phyloP scores from a whole-genome alignment of 37 sponge, comb jelly and placozoan genomes.

The Dysidea cf. avara region DNA sequence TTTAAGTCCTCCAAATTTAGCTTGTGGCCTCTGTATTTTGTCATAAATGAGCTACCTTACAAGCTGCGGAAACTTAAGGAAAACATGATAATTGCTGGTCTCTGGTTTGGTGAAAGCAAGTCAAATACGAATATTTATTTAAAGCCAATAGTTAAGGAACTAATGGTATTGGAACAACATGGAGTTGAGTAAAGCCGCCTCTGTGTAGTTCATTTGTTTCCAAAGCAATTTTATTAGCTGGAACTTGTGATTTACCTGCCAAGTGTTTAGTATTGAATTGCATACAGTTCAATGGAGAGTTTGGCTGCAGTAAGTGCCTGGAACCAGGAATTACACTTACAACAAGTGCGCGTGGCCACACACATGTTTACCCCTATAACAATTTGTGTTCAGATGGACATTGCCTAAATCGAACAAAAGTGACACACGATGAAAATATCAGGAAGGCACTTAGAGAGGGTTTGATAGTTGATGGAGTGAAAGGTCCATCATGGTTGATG shows the following conservation, averaged over 20 bases:
- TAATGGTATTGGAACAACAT: not conserved
- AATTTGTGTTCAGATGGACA: not conserved
- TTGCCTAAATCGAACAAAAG: not conserved
- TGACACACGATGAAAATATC: not conserved
- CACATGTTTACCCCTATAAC: not conserved
- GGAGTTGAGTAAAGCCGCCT: not conserved
- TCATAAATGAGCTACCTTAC: constrained; percentile 9
- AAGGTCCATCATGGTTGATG: constrained; percentile 11
- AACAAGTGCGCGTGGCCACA: not conserved
- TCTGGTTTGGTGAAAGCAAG: constrained; percentile 7
- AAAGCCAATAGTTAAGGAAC: not conserved
- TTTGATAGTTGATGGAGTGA: not conserved
- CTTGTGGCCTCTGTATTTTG: constrained; percentile 13
- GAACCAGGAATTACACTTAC: constrained; percentile 1
- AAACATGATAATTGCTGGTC: constrained; percentile 4
- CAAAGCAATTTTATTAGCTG: not conserved
- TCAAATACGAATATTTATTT: constrained; percentile 5
- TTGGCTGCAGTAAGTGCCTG: not conserved
- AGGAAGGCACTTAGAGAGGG: not conserved
- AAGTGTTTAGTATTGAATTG: not conserved
- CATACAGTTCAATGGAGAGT: constrained; percentile 1
- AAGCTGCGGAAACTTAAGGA: constrained; percentile 1
- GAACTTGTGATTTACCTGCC: constrained; percentile 6
- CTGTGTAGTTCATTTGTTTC: too few relatives aligned
- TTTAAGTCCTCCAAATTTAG: constrained; percentile 1